Conservation (phyloP, 2,113 vertebrate species). For the Piaya cayana region DNA sequence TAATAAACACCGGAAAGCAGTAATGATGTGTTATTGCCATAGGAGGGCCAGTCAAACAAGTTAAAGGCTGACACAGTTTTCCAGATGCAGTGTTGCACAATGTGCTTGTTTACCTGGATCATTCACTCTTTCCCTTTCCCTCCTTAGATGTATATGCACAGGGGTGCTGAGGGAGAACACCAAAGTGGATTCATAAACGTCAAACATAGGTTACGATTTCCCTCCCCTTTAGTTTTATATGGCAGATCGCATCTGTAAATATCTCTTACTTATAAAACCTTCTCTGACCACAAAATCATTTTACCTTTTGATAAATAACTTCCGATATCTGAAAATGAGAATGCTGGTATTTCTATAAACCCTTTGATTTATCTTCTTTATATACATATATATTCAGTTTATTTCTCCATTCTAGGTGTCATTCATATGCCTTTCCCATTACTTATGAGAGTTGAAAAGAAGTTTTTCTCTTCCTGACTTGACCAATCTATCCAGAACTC, state of each 20-base stretch:
- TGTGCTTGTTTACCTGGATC: conserved; percentile 50
- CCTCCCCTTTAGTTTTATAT: neutral
- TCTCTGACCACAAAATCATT: neutral
- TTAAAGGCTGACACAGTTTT: conserved; percentile 65
- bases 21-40: conserved; percentile 65
- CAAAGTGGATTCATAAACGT: neutral
- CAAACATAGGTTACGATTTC: neutral
- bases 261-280: neutral
- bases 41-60: conserved; percentile 62
- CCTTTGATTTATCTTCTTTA: neutral
- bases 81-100: conserved; percentile 57
- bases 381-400: neutral
- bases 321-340: neutral
- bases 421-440: neutral
- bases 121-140: conserved; percentile 31
- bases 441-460: neutral
- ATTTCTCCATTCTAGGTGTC: neutral
- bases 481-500: neutral
- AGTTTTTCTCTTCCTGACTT: neutral
- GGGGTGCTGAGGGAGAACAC: neutral
- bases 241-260: neutral
- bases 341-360: neutral
- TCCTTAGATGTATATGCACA: neutral
- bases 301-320: neutral
- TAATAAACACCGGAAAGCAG: conserved; percentile 66